These are phyloP conservation scores for Drosophila nr. medialis DNA, from an alignment of 2,888 invertebrate species.

Conservation along the genomic window DNA sequence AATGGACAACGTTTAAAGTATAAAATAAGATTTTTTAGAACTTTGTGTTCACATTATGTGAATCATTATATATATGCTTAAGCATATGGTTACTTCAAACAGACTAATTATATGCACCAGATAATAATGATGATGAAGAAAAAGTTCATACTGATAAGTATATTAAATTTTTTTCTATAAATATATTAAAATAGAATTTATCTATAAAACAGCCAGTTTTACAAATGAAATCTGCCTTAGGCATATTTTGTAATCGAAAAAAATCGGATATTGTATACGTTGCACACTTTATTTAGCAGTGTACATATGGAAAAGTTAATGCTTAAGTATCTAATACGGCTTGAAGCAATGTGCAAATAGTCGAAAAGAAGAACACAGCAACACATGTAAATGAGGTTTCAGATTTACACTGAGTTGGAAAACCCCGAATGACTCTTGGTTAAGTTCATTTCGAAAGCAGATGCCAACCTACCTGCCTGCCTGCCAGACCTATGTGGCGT, in stretches of 20 bases:
- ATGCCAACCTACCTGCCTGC: constrained; percentile 8
- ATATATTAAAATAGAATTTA: not conserved
- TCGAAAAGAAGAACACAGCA: constrained; percentile 32
- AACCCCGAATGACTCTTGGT: constrained; percentile 50
- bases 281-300: not conserved
- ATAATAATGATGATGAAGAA: not conserved
- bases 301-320: constrained; percentile 1
- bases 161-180: not conserved
- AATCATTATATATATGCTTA: not conserved
- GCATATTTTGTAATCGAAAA: not conserved
- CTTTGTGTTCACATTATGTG: not conserved
- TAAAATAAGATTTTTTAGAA: not conserved
- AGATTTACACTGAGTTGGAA: constrained; percentile 42
- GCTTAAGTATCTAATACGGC: not conserved
- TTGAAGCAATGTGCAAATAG: constrained; percentile 41
- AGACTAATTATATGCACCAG: not conserved
- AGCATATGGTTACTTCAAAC: not conserved
- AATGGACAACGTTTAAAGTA: not conserved
- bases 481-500: constrained; percentile 57
- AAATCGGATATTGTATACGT: not conserved
- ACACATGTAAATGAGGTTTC: constrained; percentile 47
- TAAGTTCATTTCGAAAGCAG: constrained; percentile 37
- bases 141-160: too few relatives aligned
- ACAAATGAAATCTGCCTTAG: not conserved
- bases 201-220: not conserved